These are phyloP conservation scores for Phacellophora camtschatica DNA, from an alignment of 30 jellyfish, hydroid and myxozoan genomes.

Conservation along the genomic window DNA sequence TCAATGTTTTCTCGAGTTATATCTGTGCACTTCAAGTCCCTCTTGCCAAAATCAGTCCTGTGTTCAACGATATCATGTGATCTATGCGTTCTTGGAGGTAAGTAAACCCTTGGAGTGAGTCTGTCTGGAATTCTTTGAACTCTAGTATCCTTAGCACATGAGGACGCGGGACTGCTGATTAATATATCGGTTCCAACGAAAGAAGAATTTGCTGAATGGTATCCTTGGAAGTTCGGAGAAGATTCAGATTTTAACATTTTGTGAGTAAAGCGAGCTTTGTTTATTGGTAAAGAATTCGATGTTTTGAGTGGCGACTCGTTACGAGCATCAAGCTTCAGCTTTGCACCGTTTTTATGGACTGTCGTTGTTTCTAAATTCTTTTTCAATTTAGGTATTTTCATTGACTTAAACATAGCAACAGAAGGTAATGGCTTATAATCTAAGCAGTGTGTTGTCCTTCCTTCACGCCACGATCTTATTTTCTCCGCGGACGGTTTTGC, in stretches of 20 bases:
- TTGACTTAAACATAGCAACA: conserved; percentile 6
- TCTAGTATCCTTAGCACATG: neutral
- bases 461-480: conserved; percentile 34
- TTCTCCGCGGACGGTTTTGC: neutral
- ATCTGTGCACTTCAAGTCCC: too few relatives aligned
- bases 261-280: neutral
- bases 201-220: neutral
- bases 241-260: neutral
- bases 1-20: too few relatives aligned
- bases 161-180: neutral
- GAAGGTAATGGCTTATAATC: conserved; percentile 38
- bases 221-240: neutral
- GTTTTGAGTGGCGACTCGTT: neutral
- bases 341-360: neutral
- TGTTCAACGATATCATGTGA: too few relatives aligned
- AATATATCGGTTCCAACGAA: neutral
- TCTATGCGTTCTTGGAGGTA: too few relatives aligned
- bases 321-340: neutral
- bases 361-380: neutral
- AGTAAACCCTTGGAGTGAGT: conserved; percentile 17
- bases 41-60: too few relatives aligned
- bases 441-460: neutral
- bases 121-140: conserved; percentile 1
- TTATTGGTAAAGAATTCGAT: neutral
- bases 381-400: conserved; percentile 39